Base-by-base conservation (phyloP, 2,113 vertebrate genomes). In the Myanophis thanlyinensis region DNA sequence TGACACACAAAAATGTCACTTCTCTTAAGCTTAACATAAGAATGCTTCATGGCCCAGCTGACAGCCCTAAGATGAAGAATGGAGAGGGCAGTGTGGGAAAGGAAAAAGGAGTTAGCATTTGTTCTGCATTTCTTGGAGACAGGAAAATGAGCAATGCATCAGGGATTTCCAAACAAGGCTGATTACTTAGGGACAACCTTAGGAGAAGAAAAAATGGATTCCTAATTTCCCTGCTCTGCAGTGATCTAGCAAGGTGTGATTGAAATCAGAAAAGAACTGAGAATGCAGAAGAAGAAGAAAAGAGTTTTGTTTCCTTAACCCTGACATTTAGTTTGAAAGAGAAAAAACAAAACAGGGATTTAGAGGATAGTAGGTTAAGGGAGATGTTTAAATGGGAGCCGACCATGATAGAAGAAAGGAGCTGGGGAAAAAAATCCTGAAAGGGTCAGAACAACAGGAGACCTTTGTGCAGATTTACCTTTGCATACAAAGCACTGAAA, bases 251-350 rank as follows among this genome's bases (percentile, higher is more conserved):
- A 18, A 92, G 92, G 52, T 53, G 27, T 95, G 92, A 91, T 5
- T 0, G 85, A 85, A 53, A 6, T 54, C 30, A 91, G 15, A 89
- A 85, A 94, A 88, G 89, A 94, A 97, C 88, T 90, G 93, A 93
- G 93, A 93, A 94, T 4, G 67, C 80, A 89, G 89, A 40, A 30
- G n/a, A 5, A 4, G 7, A 3, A n/a, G n/a, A 15, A 95, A 96
- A 96, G n/a, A 20, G 7, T 62, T 96, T 96, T 95, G 92, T 88
- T 97, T 93, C 94, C 94, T 91, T 97, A 97, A 97, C 92, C 92
- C 97, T 95, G 94, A 94, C 96, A 97, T 95, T 97, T 96, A 96
- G 94, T 97, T 97, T 96, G 93, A 94, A 93, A 94, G 95, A 96
- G 97, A 96, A 95, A 97, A 20, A 97, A 20, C 40, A 53, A 84